Percentiles rank a stretch among this genome's conserved stretches.
Conservation (phyloP, 2,797 vertebrate genomes). For the Ciconia nigra region DNA sequence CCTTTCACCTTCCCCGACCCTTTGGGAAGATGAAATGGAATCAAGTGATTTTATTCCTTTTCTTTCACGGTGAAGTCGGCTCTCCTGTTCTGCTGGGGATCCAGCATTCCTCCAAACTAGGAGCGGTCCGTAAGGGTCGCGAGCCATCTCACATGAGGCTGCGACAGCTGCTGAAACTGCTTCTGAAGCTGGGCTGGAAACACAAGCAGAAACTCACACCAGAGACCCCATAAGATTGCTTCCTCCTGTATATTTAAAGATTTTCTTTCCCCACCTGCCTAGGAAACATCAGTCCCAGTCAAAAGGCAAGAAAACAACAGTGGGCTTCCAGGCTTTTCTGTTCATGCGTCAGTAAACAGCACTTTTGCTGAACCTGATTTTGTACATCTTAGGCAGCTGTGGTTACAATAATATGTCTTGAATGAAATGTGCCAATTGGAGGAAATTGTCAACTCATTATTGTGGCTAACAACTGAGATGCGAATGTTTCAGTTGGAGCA, state of each 20-base stretch:
- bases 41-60: constrained; percentile 45
- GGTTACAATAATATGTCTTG: constrained; percentile 70
- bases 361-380: constrained; percentile 33
- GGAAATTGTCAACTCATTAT: constrained; percentile 71
- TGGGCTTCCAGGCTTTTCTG: constrained; percentile 66
- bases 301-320: constrained; percentile 65
- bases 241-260: constrained; percentile 62
- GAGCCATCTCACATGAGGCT: constrained; percentile 29
- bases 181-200: constrained; percentile 28
- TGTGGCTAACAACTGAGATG: constrained; percentile 50
- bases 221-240: constrained; percentile 22
- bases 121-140: constrained; percentile 22
- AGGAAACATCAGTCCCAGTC: constrained; percentile 45
- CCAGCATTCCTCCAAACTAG: constrained; percentile 66
- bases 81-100: constrained; percentile 52
- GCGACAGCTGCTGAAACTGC: neutral
- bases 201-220: neutral
- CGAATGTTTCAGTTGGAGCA: constrained; percentile 33
- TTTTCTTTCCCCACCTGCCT: constrained; percentile 57
- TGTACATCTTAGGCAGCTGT: constrained; percentile 42
- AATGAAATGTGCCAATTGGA: constrained; percentile 72
- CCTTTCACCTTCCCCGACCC: constrained; percentile 53
- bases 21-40: constrained; percentile 58
- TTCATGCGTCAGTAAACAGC: constrained; percentile 60
- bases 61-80: neutral